Conservation (phyloP, 2,113 vertebrate species). For the Promerops cafer region DNA sequence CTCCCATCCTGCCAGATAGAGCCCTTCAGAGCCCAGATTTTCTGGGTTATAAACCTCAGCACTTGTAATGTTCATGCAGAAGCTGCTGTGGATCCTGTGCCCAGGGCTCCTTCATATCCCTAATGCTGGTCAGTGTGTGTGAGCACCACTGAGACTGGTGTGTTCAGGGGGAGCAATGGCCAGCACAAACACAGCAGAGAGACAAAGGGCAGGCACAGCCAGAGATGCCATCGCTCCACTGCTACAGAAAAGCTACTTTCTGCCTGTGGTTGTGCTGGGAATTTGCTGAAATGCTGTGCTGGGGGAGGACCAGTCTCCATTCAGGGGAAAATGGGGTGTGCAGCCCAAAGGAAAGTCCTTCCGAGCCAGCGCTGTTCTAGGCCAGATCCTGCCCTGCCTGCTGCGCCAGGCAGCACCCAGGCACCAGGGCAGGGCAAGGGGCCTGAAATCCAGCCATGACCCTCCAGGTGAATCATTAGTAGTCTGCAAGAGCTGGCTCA, state of each 20-base stretch:
- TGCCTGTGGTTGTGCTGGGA: accelerated
- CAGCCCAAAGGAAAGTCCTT: neutral
- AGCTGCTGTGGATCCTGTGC: neutral
- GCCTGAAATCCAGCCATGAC: neutral
- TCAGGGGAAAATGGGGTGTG: neutral
- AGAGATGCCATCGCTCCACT: neutral
- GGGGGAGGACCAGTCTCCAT: neutral
- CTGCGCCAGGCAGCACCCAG: neutral
- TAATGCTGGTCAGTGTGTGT: accelerated
- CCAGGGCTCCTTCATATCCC: neutral
- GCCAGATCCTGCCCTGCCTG: neutral
- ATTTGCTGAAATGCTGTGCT: neutral
- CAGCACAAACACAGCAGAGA: accelerated
- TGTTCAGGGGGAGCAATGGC: accelerated
- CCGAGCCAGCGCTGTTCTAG: neutral
- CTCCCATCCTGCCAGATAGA: neutral
- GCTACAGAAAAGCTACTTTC: neutral
- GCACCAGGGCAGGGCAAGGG: neutral
- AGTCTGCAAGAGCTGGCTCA: neutral
- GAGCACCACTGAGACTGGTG: too few species aligned
- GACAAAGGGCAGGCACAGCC: neutral
- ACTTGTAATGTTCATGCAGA: neutral
- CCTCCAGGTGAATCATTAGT: neutral
- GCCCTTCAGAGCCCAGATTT: conserved; percentile 33
- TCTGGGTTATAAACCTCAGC: conserved; percentile 6